Evolutionary conservation across 2,113 vertebrate genomes (phyloP).

Genomic region (Stigmatopora argus): DNA sequence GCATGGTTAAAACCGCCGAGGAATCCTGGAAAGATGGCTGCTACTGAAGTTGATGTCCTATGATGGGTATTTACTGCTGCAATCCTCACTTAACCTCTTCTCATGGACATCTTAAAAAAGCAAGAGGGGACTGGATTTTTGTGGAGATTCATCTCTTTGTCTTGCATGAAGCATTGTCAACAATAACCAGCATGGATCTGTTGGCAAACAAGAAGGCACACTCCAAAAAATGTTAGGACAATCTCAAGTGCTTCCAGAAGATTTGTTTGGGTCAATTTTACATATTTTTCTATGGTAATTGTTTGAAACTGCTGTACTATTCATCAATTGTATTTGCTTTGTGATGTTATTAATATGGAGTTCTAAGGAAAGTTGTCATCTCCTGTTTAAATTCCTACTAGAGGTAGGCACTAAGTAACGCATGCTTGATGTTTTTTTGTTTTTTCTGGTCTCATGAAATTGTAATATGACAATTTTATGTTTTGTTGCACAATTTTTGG

Average conservation of each 20-base stretch:
- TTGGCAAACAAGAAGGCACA: slow-evolving; percentile 39
- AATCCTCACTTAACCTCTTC: slow-evolving; percentile 22
- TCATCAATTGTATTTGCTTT: slow-evolving; percentile 33
- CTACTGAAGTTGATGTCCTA: slow-evolving; percentile 66
- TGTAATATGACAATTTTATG: slow-evolving; percentile 39
- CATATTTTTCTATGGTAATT: slow-evolving; percentile 59
- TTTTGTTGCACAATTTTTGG: slow-evolving; percentile 26
- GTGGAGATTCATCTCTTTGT: slow-evolving; percentile 38
- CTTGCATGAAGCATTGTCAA: slow-evolving; percentile 59
- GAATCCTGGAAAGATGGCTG: slow-evolving; percentile 91
- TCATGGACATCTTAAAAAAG: slow-evolving; percentile 26
- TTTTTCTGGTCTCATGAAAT: slow-evolving; percentile 23
- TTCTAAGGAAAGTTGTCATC: slow-evolving; percentile 50
- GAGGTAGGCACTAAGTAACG: slow-evolving; percentile 56
- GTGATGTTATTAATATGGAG: slow-evolving; percentile 49
- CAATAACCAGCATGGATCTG: slow-evolving; percentile 40
- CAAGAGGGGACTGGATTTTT: slow-evolving; percentile 45
- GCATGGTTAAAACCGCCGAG: slow-evolving; percentile 73
- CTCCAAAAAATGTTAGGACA: slow-evolving; percentile 46
- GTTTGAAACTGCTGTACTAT: slow-evolving; percentile 55
- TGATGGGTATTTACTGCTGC: slow-evolving; percentile 45
- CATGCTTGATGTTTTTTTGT: slow-evolving; percentile 49
- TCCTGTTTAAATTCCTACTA: slow-evolving; percentile 48
- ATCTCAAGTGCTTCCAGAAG: slow-evolving; percentile 53
- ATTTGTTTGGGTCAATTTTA: slow-evolving; percentile 50